phyloP scores from a whole-genome alignment of 2,888 invertebrate genomes.

The Ceriagrion tenellum region DNA sequence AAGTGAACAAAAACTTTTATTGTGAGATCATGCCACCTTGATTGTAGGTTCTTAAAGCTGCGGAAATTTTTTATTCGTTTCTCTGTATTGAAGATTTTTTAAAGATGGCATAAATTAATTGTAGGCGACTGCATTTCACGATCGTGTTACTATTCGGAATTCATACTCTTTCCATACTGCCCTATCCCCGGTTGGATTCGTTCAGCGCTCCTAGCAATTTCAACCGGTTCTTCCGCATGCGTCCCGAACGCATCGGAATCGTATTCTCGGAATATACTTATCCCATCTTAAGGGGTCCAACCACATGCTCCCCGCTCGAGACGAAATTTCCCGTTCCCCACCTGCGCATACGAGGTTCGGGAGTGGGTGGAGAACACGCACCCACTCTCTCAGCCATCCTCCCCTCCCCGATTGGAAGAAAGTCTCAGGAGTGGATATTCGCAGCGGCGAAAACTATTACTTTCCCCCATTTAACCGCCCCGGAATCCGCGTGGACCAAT shows the following conservation, averaged over 20 bases:
- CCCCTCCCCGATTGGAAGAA: neutral
- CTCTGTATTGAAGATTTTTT: too few relatives aligned
- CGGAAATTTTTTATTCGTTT: too few relatives aligned
- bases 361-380: neutral
- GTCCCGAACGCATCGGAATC: neutral
- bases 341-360: neutral
- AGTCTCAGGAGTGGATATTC: neutral
- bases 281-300: neutral
- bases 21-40: too few relatives aligned
- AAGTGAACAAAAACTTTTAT: too few relatives aligned
- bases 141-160: too few relatives aligned
- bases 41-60: too few relatives aligned
- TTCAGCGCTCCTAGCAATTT: neutral
- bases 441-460: conserved; percentile 1
- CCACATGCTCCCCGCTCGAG: conserved; percentile 3
- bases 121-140: too few relatives aligned
- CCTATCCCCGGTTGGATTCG: too few relatives aligned
- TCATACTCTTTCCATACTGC: too few relatives aligned
- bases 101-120: too few relatives aligned
- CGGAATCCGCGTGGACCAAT: neutral
- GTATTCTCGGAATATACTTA: neutral
- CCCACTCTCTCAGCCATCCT: too few relatives aligned
- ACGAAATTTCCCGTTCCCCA: neutral
- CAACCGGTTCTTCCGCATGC: neutral
- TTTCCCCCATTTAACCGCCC: conserved; percentile 16